Conservation (phyloP, 2,113 vertebrate genomes). For the Fulica atra region DNA sequence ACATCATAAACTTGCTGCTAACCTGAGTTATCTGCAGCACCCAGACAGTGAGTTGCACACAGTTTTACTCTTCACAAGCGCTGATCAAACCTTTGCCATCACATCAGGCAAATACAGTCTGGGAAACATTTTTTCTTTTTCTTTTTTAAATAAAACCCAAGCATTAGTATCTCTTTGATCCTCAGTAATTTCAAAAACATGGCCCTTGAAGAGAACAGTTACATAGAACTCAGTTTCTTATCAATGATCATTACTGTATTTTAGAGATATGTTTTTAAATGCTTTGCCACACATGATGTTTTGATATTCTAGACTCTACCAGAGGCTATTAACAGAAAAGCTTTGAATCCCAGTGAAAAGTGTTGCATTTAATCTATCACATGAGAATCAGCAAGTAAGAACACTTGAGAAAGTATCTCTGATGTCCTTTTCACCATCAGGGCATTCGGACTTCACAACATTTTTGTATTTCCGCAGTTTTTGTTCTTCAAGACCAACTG, state of each 20-base stretch:
- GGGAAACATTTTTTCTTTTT: not conserved
- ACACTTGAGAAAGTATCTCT: not conserved
- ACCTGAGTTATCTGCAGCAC: not conserved
- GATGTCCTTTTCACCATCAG: not conserved
- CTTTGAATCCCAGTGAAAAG: not conserved
- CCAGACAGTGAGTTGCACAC: not conserved
- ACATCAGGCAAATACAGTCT: not conserved
- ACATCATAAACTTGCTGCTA: not conserved
- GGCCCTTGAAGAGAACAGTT: not conserved
- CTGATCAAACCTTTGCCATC: not conserved
- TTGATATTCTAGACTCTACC: not conserved
- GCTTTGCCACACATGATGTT: not conserved
- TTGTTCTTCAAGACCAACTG: not conserved
- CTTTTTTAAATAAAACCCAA: not conserved
- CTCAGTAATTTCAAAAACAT: not conserved
- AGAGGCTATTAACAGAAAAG: not conserved
- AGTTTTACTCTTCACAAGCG: not conserved
- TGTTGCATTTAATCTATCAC: fast-evolving
- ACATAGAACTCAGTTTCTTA: not conserved
- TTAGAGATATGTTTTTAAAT: not conserved
- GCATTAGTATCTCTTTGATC: not conserved
- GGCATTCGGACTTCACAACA: not conserved
- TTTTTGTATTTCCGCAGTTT: not conserved
- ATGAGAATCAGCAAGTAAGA: not conserved
- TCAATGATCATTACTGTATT: not conserved